Base-by-base conservation (phyloP, 2,888 invertebrate species). In the Spilarctia lutea region DNA sequence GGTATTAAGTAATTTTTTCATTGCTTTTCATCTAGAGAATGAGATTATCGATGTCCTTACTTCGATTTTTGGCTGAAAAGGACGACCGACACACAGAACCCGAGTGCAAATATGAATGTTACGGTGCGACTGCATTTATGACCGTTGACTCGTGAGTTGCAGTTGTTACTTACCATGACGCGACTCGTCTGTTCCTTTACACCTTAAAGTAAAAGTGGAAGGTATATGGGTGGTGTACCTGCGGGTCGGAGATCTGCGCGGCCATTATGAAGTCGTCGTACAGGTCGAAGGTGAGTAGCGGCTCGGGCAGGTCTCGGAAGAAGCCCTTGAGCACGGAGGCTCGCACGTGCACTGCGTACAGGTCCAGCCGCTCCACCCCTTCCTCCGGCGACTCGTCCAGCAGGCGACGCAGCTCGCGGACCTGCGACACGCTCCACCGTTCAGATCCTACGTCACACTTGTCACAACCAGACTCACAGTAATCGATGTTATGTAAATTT, bases 221-320 rank as follows among this genome's bases (percentile, higher is more conserved):
- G 16, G 42, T 45, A 45, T 16, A 16, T 20, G 48, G 20, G 48
- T 20, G 8, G 20, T n/a, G 1, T 60, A 99, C 99, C 92, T 94
- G 97, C 33, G 97, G 97, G 91, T 98, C 98, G 20, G 97, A 97
- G 83, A 99, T 96, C 92, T 98, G 98, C 7, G 99, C 97, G 66
- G 98, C 98, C 81, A 98, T 97, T 78, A 99, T 97, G 93, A 99
- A 99, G 94, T 99, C 99, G 93, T 99, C 99, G 92, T 99, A 99
- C 80, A 98, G 97, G 91, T 99, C 99, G 94, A 98, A 99, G 72
- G 99, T 99, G 83, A 99, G 96, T 83, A 99, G 95, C 33, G 99
- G 99, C 92, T 99, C 99, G 27, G 99, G 98, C 97, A 99, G 97
- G 91, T 99, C 99, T 63, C 99, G 96, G 92, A 99, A 97, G 96